These are phyloP conservation scores for Syngnathoides biaculeatus DNA, from an alignment of 2,113 vertebrate species.

Conservation along the genomic window DNA sequence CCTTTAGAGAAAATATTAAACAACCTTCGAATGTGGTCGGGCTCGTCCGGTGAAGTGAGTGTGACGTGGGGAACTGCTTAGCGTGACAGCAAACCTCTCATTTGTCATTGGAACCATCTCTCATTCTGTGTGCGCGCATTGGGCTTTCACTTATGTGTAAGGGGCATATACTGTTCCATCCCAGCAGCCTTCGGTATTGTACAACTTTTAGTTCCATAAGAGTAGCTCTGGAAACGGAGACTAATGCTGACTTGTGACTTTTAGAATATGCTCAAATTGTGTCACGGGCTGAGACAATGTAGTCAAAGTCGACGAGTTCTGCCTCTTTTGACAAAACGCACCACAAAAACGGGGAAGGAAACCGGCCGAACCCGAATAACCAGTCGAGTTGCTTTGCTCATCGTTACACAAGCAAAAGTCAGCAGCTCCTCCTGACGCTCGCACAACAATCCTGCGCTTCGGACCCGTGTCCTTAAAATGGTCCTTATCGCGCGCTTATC, in stretches of 20 bases:
- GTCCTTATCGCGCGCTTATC: slow-evolving; percentile 42
- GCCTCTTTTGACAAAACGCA: slow-evolving; percentile 17
- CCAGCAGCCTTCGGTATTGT: slow-evolving; percentile 35
- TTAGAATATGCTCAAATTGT: neutral
- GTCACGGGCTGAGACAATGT: neutral
- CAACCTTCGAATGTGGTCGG: neutral
- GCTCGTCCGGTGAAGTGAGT: neutral
- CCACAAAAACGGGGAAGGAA: slow-evolving; percentile 34
- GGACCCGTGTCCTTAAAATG: slow-evolving; percentile 20
- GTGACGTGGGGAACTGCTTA: slow-evolving; percentile 10
- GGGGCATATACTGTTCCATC: slow-evolving; percentile 35
- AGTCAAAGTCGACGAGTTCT: neutral
- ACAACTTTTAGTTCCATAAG: neutral
- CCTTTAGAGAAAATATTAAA: slow-evolving; percentile 26
- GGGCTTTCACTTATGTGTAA: slow-evolving; percentile 53
- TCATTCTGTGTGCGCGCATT: slow-evolving; percentile 20
- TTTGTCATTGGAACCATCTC: slow-evolving; percentile 37
- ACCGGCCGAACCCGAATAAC: slow-evolving; percentile 34
- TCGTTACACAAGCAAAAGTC: slow-evolving; percentile 29
- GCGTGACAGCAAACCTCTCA: slow-evolving; percentile 23
- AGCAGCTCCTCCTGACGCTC: slow-evolving; percentile 23
- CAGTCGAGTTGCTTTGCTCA: slow-evolving; percentile 25
- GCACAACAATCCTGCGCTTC: neutral
- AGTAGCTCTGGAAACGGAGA: slow-evolving; percentile 9
- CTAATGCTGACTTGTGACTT: neutral